These are phyloP conservation scores for Neofelis nebulosa DNA, from an alignment of 2,113 vertebrate genomes.

Conservation along the genomic window DNA sequence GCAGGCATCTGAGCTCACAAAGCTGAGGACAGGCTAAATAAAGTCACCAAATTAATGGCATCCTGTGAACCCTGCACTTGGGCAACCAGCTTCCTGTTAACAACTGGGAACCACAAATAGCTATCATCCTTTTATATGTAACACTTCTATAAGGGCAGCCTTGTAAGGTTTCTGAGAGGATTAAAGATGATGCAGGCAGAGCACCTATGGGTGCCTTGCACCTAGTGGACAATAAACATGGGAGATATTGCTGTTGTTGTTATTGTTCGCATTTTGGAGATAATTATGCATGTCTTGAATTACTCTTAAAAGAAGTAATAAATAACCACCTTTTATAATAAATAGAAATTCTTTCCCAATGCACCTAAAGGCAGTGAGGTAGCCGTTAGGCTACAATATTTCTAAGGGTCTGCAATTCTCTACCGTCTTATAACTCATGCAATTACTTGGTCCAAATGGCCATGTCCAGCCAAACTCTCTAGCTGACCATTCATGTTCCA, in stretches of 20 bases:
- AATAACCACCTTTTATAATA: not conserved
- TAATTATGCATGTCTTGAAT: not conserved
- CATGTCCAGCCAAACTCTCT: not conserved
- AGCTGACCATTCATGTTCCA: not conserved
- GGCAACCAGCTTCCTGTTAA: not conserved
- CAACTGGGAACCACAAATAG: not conserved
- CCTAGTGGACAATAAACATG: not conserved
- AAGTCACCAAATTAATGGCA: not conserved
- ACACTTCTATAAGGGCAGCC: not conserved
- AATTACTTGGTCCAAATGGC: conserved; percentile 8
- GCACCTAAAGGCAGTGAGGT: not conserved
- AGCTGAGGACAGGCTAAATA: not conserved
- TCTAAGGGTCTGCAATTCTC: not conserved
- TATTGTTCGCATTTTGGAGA: not conserved
- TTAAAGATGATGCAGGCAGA: not conserved
- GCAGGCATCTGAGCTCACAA: not conserved
- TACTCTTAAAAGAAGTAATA: not conserved
- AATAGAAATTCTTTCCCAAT: not conserved
- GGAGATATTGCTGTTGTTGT: not conserved
- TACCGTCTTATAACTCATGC: not conserved
- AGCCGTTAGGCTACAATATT: not conserved
- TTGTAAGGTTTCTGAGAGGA: not conserved
- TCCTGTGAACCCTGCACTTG: no score
- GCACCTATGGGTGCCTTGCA: no score
- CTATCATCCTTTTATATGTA: not conserved